Base-by-base conservation (phyloP, 2,113 vertebrate species). In the Elaphurus davidianus region DNA sequence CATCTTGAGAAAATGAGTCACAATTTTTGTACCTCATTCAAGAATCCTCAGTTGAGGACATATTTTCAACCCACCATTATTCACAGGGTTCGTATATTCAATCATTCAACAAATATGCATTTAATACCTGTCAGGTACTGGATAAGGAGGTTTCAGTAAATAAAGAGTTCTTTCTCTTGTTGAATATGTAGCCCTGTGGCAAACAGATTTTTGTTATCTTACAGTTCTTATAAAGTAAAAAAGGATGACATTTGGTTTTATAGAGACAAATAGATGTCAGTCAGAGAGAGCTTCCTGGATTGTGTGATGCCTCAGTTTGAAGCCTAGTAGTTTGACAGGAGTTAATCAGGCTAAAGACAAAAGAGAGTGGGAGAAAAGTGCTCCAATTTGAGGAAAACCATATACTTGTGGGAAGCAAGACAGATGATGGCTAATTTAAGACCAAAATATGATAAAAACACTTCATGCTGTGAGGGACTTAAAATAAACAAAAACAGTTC, bases 331-430 rank as follows among this genome's bases (percentile, higher is more conserved):
- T 19, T 86, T 86, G 87, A 40, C 40, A 90, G 23, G 4, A 64
- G 16, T 93, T 47, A 86, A 74, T 93, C 45, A 82, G 60, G 52
- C 19, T 82, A 86, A 86, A 7, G 54, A 74, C 17, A 33, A 47
- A 82, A 71, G 1, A 13, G 0, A 0, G 1, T 15, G 7, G 10
- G 10, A 7, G 6, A 0, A 14, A 74, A 21, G 19, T 12, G 64
- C 64, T 67, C 33, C 19, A 33, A 0, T 57, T 7, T 47, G 86
- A 83, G 74, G 52, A 74, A 76, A 59, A 27, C 14, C 23, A 54
- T 27, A 12, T 27, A 33, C 7, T 8, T 16, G 13, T 47, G 74
- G 13, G 74, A 45, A 47, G 43, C 43, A 78, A 74, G 71, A 15
- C 43, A 47, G 25, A 76, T 17, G 25, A 78, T 0, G 1, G 27